A percentile compares a stretch with the other conserved stretches of the same genome.
phyloP scores from a whole-genome alignment of 2,113 vertebrate genomes.

The Mixornis gularis region DNA sequence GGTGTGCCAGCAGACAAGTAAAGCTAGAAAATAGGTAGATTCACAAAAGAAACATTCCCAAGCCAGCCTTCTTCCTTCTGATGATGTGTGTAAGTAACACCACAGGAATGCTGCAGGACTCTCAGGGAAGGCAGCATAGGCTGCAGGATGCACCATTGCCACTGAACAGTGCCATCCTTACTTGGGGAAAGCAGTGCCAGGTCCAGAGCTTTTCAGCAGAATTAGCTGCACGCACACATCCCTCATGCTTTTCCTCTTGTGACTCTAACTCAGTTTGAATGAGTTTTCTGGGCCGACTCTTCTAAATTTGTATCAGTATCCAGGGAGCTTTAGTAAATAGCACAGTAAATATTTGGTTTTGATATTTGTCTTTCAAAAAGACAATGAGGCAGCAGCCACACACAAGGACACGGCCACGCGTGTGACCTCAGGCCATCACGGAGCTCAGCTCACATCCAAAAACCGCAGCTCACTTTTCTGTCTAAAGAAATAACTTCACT shows the following conservation, averaged over 20 bases:
- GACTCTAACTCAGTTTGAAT: background rate
- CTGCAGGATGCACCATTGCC: background rate
- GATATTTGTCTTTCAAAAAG: conserved; percentile 2
- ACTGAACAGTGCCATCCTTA: background rate
- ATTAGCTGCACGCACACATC: background rate
- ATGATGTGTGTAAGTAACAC: background rate
- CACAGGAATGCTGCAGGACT: background rate
- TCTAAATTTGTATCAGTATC: conserved; percentile 45
- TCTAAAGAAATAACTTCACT: background rate
- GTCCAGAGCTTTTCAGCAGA: background rate
- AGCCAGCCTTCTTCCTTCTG: background rate
- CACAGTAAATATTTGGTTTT: conserved; percentile 47
- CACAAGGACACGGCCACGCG: background rate
- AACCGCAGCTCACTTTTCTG: background rate
- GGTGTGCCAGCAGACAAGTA: background rate
- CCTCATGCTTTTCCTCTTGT: background rate
- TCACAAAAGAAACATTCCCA: background rate
- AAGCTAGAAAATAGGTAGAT: background rate
- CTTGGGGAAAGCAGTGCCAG: background rate
- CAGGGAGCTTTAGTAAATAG: conserved; percentile 43
- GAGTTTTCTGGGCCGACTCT: conserved; percentile 21
- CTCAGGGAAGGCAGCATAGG: background rate
- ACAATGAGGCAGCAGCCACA: background rate
- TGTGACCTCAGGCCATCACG: fast-evolving
- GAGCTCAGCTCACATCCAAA: background rate